Base-by-base conservation (phyloP, 2,888 invertebrate species). In the Penaeus monodon region DNA sequence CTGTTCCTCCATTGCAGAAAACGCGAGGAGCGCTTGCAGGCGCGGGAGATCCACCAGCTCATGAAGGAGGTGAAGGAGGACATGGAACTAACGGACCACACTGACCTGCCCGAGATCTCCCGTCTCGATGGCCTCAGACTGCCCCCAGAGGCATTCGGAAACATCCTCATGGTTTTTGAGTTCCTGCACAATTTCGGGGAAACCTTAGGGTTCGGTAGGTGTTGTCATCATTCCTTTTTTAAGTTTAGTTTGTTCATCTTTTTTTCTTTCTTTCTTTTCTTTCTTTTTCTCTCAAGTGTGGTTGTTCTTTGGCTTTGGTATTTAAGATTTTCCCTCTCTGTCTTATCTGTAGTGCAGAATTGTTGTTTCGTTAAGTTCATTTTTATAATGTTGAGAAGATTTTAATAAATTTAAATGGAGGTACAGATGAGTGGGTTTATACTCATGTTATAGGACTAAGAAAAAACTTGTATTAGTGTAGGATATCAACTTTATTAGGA, bases 111-210 rank as follows among this genome's bases (percentile, higher is more conserved):
- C 10, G 92, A 92, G 7, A 93, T 96, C 84, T 95, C 95, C 85
- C 94, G 98, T 90, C 95, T 99, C 91, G 95, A 96, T 0, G 96
- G 96, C 1, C 93, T 97, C 85, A 95, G 95, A 91, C 93, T 99
- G 82, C 94, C 96, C 0, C 98, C 97, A 0, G 95, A 96, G 92
- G 98, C 98, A 0, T 97, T 98, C 93, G 96, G 97, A 0, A 97
- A 99, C 92, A 94, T 96, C 74, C 93, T 99, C 38, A 98, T 99
- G 96, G 96, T 97, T n/a, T 96, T 96, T 92, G 99, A 99, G 93
- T 99, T 99, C 92, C 94, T 99, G 90, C 96, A 98, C 91, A 99
- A 98, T 93, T 99, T 99, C 92, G 97, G 97, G 14, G 97, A 97
- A 92, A 97, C 97, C 0, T 94, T 99, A 2, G 98, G 98, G 84